These are phyloP conservation scores for Dicentrarchus labrax DNA, from an alignment of 2,113 vertebrate genomes.

Conservation along the genomic window DNA sequence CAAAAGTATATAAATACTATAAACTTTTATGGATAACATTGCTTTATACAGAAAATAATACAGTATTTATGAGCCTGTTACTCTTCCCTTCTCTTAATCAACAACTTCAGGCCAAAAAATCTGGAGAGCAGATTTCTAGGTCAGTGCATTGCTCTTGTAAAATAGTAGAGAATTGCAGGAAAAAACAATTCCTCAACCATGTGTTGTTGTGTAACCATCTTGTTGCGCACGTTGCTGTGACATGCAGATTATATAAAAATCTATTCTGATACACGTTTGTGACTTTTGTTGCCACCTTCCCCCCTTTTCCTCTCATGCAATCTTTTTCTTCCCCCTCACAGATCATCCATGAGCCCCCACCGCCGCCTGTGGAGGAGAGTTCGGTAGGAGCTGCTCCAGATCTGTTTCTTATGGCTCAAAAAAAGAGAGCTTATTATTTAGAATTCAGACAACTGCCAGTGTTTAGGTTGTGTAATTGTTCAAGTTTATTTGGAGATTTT, in stretches of 20 bases:
- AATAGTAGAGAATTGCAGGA: constrained; percentile 42
- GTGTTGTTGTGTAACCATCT: constrained; percentile 68
- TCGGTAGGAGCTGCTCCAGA: constrained; percentile 77
- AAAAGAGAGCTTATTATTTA: constrained; percentile 37
- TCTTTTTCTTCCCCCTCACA: constrained; percentile 45
- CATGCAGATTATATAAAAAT: constrained; percentile 26
- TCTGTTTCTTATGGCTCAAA: constrained; percentile 26
- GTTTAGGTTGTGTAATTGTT: constrained; percentile 49
- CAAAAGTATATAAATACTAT: not conserved
- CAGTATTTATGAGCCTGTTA: constrained; percentile 27
- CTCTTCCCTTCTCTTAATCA: constrained; percentile 28
- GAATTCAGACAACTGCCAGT: constrained; percentile 33
- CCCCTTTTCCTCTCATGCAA: constrained; percentile 3
- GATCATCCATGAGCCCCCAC: constrained; percentile 87
- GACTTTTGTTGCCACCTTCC: constrained; percentile 12
- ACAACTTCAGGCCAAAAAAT: constrained; percentile 57
- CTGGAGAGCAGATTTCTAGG: constrained; percentile 82
- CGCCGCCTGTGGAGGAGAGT: constrained; percentile 81
- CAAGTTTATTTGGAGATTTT: constrained; percentile 22
- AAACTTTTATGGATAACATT: not conserved
- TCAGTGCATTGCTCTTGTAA: constrained; percentile 67
- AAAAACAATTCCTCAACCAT: constrained; percentile 65
- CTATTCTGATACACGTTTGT: constrained; percentile 38
- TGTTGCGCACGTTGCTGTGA: constrained; percentile 65
- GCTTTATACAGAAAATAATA: not conserved